Evolutionary conservation across 2,888 invertebrate species (phyloP).

Genomic region (Andrena flavipes): DNA sequence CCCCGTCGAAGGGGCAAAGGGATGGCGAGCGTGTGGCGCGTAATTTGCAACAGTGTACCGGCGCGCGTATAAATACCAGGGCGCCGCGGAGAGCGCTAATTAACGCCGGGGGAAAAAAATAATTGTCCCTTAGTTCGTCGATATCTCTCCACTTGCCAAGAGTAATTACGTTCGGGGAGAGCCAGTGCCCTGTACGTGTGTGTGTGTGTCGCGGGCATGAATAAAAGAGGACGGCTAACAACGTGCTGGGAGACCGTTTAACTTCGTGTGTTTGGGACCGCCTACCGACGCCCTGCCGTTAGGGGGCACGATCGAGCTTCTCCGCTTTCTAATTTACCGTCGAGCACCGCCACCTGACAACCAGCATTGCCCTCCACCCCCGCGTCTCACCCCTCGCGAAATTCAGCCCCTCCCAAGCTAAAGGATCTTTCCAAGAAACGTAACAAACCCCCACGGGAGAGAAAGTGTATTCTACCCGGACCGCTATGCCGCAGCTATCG

Average conservation of each 20-base stretch:
- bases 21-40: not conserved
- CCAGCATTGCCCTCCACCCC: constrained; percentile 6
- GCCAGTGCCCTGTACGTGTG: not conserved
- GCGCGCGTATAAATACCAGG: constrained; percentile 29
- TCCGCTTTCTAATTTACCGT: constrained; percentile 43
- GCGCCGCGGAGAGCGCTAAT: constrained; percentile 37
- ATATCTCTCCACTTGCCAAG: constrained; percentile 50
- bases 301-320: constrained; percentile 35
- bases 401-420: not conserved
- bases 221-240: constrained; percentile 49
- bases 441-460: no score
- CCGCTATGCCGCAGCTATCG: no score
- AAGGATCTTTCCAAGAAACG: no score
- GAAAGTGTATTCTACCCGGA: no score
- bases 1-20: not conserved
- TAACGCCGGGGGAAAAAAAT: constrained; percentile 51
- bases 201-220: constrained; percentile 47
- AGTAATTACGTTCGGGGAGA: constrained; percentile 49
- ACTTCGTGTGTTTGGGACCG: constrained; percentile 47
- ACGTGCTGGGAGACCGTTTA: constrained; percentile 55
- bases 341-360: constrained; percentile 27
- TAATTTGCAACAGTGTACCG: constrained; percentile 13
- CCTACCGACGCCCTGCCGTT: constrained; percentile 40
- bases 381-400: not conserved
- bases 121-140: constrained; percentile 54